Evolutionary conservation across 2,888 invertebrate species (phyloP).

Genomic region (Meandrusa payeni): DNA sequence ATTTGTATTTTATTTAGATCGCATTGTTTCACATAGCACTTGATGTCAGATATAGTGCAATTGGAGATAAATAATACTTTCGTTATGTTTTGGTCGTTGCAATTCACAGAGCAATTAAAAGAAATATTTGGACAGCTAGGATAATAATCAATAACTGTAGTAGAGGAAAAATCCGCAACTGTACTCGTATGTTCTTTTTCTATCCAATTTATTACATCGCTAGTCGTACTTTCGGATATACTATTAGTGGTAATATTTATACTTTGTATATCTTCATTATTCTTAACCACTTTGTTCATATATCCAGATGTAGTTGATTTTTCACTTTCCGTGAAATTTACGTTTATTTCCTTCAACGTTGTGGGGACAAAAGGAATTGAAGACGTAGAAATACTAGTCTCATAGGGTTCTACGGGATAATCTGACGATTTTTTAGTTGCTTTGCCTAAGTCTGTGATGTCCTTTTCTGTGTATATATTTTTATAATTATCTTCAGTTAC

Average conservation of each 20-base stretch:
- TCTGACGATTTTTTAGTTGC: slow-evolving; percentile 4
- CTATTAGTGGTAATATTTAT: background rate
- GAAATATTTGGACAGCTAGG: slow-evolving; percentile 23
- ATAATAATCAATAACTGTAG: background rate
- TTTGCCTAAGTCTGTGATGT: too few species aligned
- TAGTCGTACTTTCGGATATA: background rate
- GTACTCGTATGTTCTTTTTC: slow-evolving; percentile 1
- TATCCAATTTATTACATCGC: background rate
- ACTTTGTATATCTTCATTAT: background rate
- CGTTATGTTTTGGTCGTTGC: slow-evolving; percentile 55
- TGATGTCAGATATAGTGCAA: slow-evolving; percentile 47
- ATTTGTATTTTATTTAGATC: slow-evolving; percentile 26
- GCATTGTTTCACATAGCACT: slow-evolving; percentile 53
- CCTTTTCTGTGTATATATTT: background rate
- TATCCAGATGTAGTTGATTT: background rate
- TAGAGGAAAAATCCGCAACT: background rate
- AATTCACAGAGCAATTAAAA: slow-evolving; percentile 58
- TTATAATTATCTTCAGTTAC: background rate
- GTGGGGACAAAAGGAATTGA: slow-evolving; percentile 22
- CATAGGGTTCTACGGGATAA: slow-evolving; percentile 23
- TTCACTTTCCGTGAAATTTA: slow-evolving; percentile 6
- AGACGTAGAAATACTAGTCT: slow-evolving; percentile 26
- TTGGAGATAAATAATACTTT: slow-evolving; percentile 60
- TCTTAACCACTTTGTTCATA: slow-evolving; percentile 1
- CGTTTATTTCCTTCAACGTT: slow-evolving; percentile 23